Conservation (phyloP, 2,113 vertebrate genomes). For the Pithys albifrons region DNA sequence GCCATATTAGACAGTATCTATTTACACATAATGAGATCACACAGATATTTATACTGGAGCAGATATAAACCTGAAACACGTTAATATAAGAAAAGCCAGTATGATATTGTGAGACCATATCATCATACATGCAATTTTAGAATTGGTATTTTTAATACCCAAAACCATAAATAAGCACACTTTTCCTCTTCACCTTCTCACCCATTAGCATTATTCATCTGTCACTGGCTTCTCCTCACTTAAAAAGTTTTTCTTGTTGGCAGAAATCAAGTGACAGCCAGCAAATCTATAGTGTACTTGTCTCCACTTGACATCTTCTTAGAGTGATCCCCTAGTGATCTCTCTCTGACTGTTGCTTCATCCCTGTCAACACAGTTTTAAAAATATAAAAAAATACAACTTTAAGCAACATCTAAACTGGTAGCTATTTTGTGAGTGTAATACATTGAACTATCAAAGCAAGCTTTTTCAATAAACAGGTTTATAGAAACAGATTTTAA, state of each 20-base stretch:
- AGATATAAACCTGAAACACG: neutral
- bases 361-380: neutral
- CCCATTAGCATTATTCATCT: neutral
- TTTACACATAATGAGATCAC: neutral
- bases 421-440: neutral
- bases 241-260: neutral
- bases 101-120: neutral
- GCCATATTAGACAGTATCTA: neutral
- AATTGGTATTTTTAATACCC: accelerated
- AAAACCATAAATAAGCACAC: neutral
- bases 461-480: neutral
- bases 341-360: neutral
- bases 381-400: neutral
- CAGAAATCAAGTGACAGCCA: neutral
- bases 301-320: neutral
- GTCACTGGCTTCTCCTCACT: neutral
- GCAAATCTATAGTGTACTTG: neutral
- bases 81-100: neutral
- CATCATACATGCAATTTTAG: neutral
- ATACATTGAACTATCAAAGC: neutral
- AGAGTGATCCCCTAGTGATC: neutral
- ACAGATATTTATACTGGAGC: neutral
- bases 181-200: neutral
- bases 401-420: neutral
- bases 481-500: neutral